Evolutionary conservation across 2,113 vertebrate genomes (phyloP).

Genomic region (Baryphthengus martii): DNA sequence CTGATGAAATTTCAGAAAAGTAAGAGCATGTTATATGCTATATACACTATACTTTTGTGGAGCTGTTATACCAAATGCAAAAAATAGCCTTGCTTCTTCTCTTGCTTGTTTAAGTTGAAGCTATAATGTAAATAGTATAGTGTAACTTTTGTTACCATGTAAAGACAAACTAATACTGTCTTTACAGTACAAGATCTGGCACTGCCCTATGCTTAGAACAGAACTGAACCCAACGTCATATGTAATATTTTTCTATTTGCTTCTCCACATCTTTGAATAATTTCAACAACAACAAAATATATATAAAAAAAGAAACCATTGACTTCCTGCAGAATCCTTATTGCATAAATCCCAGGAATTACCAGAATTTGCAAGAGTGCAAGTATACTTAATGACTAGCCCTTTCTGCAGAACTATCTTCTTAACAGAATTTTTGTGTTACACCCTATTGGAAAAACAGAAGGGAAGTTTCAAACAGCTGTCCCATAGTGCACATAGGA

Average conservation of each 20-base stretch:
- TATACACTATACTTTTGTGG: background rate
- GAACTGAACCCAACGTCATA: background rate
- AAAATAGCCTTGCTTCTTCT: background rate
- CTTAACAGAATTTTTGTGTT: background rate
- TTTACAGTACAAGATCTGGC: background rate
- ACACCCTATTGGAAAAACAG: background rate
- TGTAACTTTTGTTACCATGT: background rate
- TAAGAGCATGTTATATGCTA: background rate
- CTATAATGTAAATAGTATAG: background rate
- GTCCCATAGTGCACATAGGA: background rate
- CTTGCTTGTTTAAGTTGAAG: background rate
- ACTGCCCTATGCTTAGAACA: background rate
- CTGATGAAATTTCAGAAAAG: background rate
- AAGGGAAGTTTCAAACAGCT: background rate
- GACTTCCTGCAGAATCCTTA: background rate
- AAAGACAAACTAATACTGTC: background rate
- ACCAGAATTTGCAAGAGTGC: constrained; percentile 8
- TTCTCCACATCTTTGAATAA: background rate
- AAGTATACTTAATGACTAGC: background rate
- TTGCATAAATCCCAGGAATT: background rate
- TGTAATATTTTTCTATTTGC: background rate
- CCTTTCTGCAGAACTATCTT: background rate
- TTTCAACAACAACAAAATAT: background rate
- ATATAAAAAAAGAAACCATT: too few species aligned
- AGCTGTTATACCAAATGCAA: background rate